A percentile compares a stretch with the other conserved stretches of the same genome.
Evolutionary conservation across 2,888 invertebrate genomes (phyloP).

Genomic region (Apotomis betuletana): DNA sequence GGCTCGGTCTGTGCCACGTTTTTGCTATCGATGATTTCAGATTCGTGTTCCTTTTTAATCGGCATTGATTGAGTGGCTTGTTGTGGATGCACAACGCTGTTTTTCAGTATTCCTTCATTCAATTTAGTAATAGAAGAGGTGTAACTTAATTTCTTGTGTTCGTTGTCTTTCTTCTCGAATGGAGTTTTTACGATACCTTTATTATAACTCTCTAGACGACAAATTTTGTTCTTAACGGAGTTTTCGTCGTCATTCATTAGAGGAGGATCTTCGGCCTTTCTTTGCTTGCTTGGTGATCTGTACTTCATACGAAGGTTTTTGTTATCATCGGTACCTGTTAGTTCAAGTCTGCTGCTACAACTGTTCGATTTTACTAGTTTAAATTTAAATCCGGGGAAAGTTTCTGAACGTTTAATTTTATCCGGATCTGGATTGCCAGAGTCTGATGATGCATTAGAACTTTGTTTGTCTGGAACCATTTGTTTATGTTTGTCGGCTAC

Average conservation of each 20-base stretch:
- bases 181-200: slow-evolving; percentile 77
- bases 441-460: slow-evolving; percentile 54
- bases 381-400: slow-evolving; percentile 88
- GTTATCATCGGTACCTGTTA: slow-evolving; percentile 87
- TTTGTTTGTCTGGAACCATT: slow-evolving; percentile 62
- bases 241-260: slow-evolving; percentile 75
- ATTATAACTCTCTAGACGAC: slow-evolving; percentile 77
- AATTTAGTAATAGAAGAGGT: slow-evolving; percentile 51
- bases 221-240: slow-evolving; percentile 80
- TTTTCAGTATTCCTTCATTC: slow-evolving; percentile 48
- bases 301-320: slow-evolving; percentile 76
- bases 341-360: slow-evolving; percentile 91
- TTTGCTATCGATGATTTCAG: slow-evolving; percentile 52
- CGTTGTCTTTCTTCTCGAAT: slow-evolving; percentile 69
- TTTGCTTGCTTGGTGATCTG: slow-evolving; percentile 60
- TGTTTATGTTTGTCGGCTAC: slow-evolving; percentile 71
- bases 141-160: slow-evolving; percentile 56
- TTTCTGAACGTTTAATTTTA: slow-evolving; percentile 64
- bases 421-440: slow-evolving; percentile 60
- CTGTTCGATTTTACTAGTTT: slow-evolving; percentile 93
- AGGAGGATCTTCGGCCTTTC: slow-evolving; percentile 73
- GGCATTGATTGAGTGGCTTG: slow-evolving; percentile 44
- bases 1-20: slow-evolving; percentile 51
- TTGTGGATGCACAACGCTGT: slow-evolving; percentile 48
- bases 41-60: slow-evolving; percentile 51